phyloP scores from a whole-genome alignment of 2,113 vertebrate species.

The Parus major region DNA sequence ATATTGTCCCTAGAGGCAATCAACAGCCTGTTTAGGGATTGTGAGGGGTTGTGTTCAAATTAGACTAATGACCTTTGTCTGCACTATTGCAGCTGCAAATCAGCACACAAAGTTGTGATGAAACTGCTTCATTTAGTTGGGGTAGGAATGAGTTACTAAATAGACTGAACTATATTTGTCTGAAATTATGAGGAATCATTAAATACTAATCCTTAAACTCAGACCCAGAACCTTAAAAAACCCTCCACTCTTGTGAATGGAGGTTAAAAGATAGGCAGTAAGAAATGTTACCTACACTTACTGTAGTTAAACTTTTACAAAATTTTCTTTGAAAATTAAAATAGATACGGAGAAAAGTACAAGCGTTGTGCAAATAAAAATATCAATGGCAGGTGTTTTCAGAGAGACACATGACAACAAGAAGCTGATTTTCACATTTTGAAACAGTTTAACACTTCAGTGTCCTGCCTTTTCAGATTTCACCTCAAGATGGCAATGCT shows the following conservation, averaged over 20 bases:
- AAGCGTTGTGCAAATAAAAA: neutral
- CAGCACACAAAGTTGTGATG: neutral
- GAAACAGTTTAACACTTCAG: neutral
- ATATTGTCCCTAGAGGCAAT: neutral
- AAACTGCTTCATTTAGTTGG: neutral
- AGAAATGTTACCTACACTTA: neutral
- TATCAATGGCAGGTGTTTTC: neutral
- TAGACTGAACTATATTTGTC: neutral
- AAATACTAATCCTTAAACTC: neutral
- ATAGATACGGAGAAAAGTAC: neutral
- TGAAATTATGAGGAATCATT: neutral
- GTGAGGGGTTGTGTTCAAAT: neutral
- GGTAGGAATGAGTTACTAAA: no score
- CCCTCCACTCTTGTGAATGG: neutral
- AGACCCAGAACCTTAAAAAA: neutral
- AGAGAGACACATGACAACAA: neutral
- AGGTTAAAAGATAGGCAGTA: neutral
- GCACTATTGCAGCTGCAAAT: neutral
- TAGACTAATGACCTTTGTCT: neutral
- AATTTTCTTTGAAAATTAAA: neutral
- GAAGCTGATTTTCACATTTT: neutral
- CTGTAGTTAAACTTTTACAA: no score
- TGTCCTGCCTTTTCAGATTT: neutral
- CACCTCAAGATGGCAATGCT: slow-evolving; percentile 36
- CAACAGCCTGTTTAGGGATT: rapidly evolving